phyloP scores from a whole-genome alignment of 2,797 vertebrate genomes.

The Notolepis coatsorum region DNA sequence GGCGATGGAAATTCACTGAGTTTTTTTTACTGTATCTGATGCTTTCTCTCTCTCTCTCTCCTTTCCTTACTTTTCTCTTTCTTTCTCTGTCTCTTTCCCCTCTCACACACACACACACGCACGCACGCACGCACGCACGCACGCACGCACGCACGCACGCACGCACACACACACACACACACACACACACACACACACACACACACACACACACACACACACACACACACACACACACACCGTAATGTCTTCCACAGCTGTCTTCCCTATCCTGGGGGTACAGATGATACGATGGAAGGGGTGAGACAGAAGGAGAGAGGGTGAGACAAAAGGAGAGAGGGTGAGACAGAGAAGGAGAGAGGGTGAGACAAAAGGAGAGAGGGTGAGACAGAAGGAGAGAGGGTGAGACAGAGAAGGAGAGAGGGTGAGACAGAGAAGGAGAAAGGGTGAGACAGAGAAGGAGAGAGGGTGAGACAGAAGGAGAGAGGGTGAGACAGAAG shows the following conservation, averaged over 20 bases:
- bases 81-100: constrained; percentile 1
- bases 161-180: neutral
- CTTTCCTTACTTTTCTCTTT: constrained; percentile 23
- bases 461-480: constrained; percentile 24
- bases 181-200: neutral
- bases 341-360: constrained; percentile 29
- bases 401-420: constrained; percentile 4
- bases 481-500: neutral
- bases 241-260: constrained; percentile 76
- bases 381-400: neutral
- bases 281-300: constrained; percentile 61
- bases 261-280: constrained; percentile 51
- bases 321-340: no score
- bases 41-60: constrained; percentile 20
- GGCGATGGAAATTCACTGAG: constrained; percentile 47
- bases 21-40: constrained; percentile 40
- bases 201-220: neutral
- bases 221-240: constrained; percentile 22
- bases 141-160: no score
- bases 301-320: neutral
- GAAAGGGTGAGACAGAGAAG: constrained; percentile 39
- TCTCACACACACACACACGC: no score
- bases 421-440: neutral
- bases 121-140: neutral
- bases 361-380: constrained; percentile 14